These are phyloP conservation scores for Atherinomorus stipes DNA, from an alignment of 2,113 vertebrate genomes.

Conservation along the genomic window DNA sequence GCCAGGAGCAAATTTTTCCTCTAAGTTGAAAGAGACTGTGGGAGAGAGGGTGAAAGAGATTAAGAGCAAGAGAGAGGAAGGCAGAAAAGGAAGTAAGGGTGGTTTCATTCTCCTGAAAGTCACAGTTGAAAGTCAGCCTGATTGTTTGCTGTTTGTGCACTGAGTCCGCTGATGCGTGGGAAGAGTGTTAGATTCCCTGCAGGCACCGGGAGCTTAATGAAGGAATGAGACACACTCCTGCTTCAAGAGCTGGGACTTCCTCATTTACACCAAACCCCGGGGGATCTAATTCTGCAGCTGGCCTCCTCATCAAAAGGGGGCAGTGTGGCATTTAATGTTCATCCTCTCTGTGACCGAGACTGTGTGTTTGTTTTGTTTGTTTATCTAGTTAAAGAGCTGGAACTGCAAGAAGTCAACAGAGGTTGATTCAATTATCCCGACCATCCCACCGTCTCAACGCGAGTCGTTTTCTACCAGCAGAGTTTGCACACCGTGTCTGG, in stretches of 20 bases:
- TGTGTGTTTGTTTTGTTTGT: constrained; percentile 19
- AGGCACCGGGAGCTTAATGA: constrained; percentile 72
- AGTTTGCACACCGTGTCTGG: constrained; percentile 34
- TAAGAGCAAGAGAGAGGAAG: constrained; percentile 23
- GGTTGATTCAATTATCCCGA: constrained; percentile 65
- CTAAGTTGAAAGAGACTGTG: constrained; percentile 55
- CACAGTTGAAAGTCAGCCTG: constrained; percentile 77
- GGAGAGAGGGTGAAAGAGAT: constrained; percentile 31
- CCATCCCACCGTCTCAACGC: constrained; percentile 42
- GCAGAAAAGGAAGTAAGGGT: constrained; percentile 16
- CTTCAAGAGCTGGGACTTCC: constrained; percentile 55
- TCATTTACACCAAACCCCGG: constrained; percentile 43
- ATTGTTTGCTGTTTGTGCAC: constrained; percentile 75
- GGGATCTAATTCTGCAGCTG: constrained; percentile 35
- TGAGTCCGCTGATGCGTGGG: constrained; percentile 64
- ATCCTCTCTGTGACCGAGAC: background rate
- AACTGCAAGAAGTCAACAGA: constrained; percentile 52
- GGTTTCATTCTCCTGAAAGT: constrained; percentile 75
- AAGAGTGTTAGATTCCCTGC: constrained; percentile 70
- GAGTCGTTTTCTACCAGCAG: constrained; percentile 39
- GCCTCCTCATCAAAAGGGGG: constrained; percentile 73
- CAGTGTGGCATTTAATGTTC: constrained; percentile 35
- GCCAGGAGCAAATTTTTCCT: constrained; percentile 74
- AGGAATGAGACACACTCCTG: constrained; percentile 63
- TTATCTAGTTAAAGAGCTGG: constrained; percentile 57